A percentile compares a stretch with the other conserved stretches of the same genome.
Conservation (phyloP, 2,797 vertebrate species). For the Sorex maritimensis region DNA sequence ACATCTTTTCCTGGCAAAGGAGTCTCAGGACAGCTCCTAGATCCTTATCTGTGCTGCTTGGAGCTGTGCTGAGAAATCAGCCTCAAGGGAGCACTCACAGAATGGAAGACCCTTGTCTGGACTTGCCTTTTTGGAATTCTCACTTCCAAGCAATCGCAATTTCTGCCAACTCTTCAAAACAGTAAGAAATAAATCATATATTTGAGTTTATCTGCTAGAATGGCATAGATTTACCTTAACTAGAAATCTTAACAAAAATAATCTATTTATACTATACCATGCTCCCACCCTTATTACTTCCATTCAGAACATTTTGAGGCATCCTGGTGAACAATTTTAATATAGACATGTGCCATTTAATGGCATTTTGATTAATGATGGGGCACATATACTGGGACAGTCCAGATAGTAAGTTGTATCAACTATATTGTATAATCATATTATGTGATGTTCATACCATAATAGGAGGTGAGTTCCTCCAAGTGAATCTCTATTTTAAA, state of each 20-base stretch:
- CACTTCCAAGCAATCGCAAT: background rate
- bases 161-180: conserved; percentile 7
- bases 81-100: no score
- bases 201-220: background rate
- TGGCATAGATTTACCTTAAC: background rate
- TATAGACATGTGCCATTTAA: background rate
- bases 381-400: no score
- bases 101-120: background rate
- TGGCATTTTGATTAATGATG: background rate
- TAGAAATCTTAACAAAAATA: background rate
- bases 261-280: background rate
- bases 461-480: no score
- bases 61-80: background rate
- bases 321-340: background rate
- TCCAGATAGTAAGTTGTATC: no score
- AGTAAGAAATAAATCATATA: background rate
- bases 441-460: no score
- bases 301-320: background rate
- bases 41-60: background rate
- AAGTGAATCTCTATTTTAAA: no score
- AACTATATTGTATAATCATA: no score
- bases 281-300: background rate
- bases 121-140: background rate
- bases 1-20: background rate
- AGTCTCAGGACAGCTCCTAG: background rate